A percentile compares a stretch with the other conserved stretches of the same genome.
These are phyloP conservation scores for Propithecus perrieri DNA, from an alignment of 2,797 vertebrate species.

Conservation along the genomic window DNA sequence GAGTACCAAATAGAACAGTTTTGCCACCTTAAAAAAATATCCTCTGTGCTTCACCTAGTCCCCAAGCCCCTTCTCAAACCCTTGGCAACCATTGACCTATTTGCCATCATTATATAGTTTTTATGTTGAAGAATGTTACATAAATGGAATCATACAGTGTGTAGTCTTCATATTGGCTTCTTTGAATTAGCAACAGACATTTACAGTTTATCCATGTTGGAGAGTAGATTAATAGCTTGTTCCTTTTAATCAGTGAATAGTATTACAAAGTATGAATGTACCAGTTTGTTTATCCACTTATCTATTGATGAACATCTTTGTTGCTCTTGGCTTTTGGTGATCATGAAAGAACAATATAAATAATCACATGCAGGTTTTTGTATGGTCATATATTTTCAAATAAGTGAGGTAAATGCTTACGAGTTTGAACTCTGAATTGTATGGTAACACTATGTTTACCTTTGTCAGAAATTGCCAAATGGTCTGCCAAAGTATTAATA, in stretches of 20 bases:
- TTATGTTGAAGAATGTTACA: not conserved
- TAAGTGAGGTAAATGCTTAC: not conserved
- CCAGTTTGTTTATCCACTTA: not conserved
- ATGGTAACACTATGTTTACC: not conserved
- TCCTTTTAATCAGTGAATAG: not conserved
- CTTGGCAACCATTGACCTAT: not conserved
- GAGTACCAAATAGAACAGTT: not conserved
- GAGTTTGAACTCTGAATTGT: not conserved
- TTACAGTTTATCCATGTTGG: not conserved
- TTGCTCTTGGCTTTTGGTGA: not conserved
- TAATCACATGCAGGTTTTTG: not conserved
- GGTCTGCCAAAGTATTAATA: not conserved
- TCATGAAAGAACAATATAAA: not conserved
- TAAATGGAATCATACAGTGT: not conserved
- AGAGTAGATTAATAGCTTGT: not conserved
- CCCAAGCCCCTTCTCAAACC: not conserved
- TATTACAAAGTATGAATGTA: not conserved
- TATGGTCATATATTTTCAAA: not conserved
- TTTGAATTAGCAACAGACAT: not conserved
- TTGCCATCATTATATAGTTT: not conserved
- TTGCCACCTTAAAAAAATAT: not conserved
- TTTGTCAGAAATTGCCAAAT: not conserved
- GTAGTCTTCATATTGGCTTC: not conserved
- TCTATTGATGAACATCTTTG: not conserved
- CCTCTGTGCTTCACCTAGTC: not conserved